A percentile compares a stretch with the other conserved stretches of the same genome.
phyloP scores from a whole-genome alignment of 2,113 vertebrate genomes.

The Hystrix brachyura region DNA sequence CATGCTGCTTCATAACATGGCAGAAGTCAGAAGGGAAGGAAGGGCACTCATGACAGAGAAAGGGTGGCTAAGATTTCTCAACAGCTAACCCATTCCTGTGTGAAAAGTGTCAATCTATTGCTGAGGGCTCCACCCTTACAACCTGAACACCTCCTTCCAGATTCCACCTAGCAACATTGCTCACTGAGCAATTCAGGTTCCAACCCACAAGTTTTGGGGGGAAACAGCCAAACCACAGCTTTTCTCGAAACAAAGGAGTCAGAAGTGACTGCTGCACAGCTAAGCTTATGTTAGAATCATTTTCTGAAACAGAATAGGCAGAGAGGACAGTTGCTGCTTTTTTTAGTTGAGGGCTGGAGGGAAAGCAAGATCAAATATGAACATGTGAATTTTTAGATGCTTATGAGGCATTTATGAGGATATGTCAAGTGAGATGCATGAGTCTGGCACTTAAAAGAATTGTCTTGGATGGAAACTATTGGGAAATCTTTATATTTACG shows the following conservation, averaged over 20 bases:
- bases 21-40: not conserved
- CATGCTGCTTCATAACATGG: not conserved
- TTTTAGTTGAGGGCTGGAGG: not conserved
- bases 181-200: no score
- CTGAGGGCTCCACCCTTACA: not conserved
- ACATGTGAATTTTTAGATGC: conserved; percentile 38
- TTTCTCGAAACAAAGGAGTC: not conserved
- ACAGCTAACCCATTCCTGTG: no score
- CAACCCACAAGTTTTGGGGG: not conserved
- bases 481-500: conserved; percentile 24
- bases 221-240: no score
- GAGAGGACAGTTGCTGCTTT: not conserved
- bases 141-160: not conserved
- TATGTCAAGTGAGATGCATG: conserved; percentile 24
- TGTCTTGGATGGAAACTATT: conserved; percentile 14
- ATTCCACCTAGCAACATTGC: no score
- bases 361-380: not conserved
- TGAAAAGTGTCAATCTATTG: not conserved
- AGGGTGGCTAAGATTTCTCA: not conserved
- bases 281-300: not conserved
- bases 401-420: conserved; percentile 9
- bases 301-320: not conserved
- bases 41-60: no score
- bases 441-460: conserved; percentile 46
- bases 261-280: not conserved